Percentiles rank a stretch among this genome's conserved stretches.
These are phyloP conservation scores for Rhopalosiphum nymphaeae DNA, from an alignment of 2,888 invertebrate species.

Conservation along the genomic window DNA sequence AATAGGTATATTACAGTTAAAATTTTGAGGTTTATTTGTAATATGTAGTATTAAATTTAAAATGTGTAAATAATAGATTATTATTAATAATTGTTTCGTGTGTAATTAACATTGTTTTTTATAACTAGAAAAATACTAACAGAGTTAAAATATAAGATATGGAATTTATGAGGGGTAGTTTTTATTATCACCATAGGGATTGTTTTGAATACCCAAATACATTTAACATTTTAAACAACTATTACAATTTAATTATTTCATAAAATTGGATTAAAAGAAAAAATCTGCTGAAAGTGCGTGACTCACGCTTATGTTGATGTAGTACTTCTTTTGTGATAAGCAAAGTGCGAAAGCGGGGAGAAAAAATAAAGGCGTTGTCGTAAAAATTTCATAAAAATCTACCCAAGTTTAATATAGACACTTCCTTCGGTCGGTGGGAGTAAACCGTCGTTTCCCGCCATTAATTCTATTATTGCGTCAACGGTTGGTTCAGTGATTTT, in stretches of 20 bases:
- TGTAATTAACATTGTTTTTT: not conserved
- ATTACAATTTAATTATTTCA: constrained; percentile 38
- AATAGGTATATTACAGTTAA: not conserved
- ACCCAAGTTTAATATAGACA: constrained; percentile 47
- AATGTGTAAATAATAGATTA: not conserved
- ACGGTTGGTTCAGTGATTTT: constrained; percentile 35
- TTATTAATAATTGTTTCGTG: not conserved
- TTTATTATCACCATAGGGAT: not conserved
- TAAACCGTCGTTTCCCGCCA: constrained; percentile 43
- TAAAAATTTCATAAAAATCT: constrained; percentile 62
- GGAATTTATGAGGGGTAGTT: not conserved
- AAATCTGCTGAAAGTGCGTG: not conserved
- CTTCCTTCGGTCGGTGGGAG: constrained; percentile 28
- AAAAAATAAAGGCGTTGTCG: constrained; percentile 46
- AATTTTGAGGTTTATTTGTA: not conserved
- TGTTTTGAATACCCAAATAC: constrained; percentile 38
- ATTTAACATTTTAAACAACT: constrained; percentile 32
- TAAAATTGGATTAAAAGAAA: constrained; percentile 27
- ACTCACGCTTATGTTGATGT: not conserved
- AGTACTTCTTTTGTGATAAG: not conserved
- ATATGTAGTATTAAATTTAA: not conserved
- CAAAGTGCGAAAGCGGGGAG: not conserved
- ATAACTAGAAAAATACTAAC: not conserved
- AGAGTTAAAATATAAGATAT: not conserved
- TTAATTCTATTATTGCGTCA: constrained; percentile 58